Conservation (phyloP, 1,140 invertebrate species). For the Heterodera schachtii region DNA sequence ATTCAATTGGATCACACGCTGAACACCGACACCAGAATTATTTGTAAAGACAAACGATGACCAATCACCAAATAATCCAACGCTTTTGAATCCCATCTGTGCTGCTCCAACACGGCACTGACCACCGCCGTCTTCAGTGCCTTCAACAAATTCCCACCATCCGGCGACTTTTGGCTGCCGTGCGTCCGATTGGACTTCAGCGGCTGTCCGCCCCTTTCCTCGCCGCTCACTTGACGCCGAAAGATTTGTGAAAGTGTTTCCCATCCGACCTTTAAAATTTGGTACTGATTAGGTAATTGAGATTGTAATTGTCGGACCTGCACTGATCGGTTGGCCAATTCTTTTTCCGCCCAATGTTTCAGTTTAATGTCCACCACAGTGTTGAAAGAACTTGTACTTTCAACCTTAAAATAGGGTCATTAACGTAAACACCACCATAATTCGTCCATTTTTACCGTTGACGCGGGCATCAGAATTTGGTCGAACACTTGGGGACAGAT, state of each 20-base stretch:
- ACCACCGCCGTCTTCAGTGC: slow-evolving; percentile 84
- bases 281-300: not conserved
- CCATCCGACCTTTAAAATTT: slow-evolving; percentile 74
- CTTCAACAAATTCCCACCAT: slow-evolving; percentile 87
- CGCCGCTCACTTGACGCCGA: slow-evolving; percentile 73
- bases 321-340: slow-evolving; percentile 81
- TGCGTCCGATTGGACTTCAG: slow-evolving; percentile 13
- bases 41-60: slow-evolving; percentile 26
- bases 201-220: not conserved
- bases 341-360: slow-evolving; percentile 89
- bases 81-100: slow-evolving; percentile 89
- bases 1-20: slow-evolving; percentile 90
- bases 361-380: slow-evolving; percentile 94
- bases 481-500: slow-evolving; percentile 86
- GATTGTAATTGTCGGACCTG: slow-evolving; percentile 68
- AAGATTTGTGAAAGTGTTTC: slow-evolving; percentile 86
- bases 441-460: slow-evolving; percentile 74
- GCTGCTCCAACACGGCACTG: slow-evolving; percentile 79
- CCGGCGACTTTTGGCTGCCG: slow-evolving; percentile 70
- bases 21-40: slow-evolving; percentile 65
- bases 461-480: slow-evolving; percentile 90
- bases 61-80: slow-evolving; percentile 69
- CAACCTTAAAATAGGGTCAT: not conserved
- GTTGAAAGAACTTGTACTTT: slow-evolving; percentile 80
- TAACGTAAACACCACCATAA: slow-evolving; percentile 9